Evolutionary conservation across 2,113 vertebrate species (phyloP), one percentile per base, ranked within the genome.

Genomic region (Saguinus midas): DNA sequence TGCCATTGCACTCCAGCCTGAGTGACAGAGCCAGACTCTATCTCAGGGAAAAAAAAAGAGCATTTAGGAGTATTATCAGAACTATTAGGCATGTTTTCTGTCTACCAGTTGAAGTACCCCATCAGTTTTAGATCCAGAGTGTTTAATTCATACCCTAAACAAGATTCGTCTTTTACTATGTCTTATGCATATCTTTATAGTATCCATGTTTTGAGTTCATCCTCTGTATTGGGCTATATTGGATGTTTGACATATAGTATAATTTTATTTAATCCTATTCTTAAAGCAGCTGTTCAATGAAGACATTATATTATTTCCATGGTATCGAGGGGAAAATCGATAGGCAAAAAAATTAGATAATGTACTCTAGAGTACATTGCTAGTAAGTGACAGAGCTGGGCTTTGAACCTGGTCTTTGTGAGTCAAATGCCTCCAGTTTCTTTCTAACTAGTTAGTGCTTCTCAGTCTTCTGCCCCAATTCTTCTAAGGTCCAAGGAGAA

Each of bases 71-170:
- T 87, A 48, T 89, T 90, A 86, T 75, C 43, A 88, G 90, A 97
- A 90, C 43, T 73, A 13, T 95, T 87, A 75, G 27, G 40, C 25
- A n/a, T 91, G 37, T 76, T 95, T 95, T 92, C 14, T 9, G 50
- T 11, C 13, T 87, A 18, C 17, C 79, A 92, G 18, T 72, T 18
- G 61, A 76, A 91, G 23, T 14, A 58, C 29, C 27, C 87, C 12
- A 43, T 18, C 58, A 95, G 32, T 94, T 95, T 85, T 85, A 91
- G 78, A 85, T 45, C 32, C 27, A 81, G 21, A 84, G 70, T 91
- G 50, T 76, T 90, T 91, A 90, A 87, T 87, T 84, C 27, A n/a
- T 90, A 87, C 21, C 18, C 13, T 76, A 76, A 93, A 61, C 17
- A 45, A 27, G 58, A 64, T 88, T 94, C 35, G 58, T 0, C 75